Conservation (phyloP, 2,113 vertebrate genomes). For the Zapornia atra region DNA sequence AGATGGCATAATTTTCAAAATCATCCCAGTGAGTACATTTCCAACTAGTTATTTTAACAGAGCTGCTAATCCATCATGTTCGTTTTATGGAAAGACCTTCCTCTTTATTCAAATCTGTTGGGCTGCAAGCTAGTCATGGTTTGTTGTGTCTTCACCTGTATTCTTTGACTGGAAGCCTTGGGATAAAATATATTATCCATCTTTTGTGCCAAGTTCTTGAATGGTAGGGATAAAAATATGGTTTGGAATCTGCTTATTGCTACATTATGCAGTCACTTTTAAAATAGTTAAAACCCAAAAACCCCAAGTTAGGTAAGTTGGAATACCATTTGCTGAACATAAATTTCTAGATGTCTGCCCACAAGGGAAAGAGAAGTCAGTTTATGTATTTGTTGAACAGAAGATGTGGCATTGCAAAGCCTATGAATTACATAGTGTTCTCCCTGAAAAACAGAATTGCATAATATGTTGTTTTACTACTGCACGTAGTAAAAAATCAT, state of each 20-base stretch:
- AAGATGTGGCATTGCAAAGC: slow-evolving; percentile 58
- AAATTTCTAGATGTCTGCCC: slow-evolving; percentile 49
- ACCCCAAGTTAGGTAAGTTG: neutral
- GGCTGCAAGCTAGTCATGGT: neutral
- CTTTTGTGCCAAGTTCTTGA: neutral
- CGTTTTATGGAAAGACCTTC: neutral
- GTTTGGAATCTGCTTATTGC: neutral
- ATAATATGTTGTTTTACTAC: slow-evolving; percentile 80
- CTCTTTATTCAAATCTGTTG: neutral
- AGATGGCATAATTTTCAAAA: slow-evolving; percentile 22
- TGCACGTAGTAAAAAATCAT: slow-evolving; percentile 77
- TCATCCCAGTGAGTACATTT: neutral
- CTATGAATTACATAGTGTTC: slow-evolving; percentile 77
- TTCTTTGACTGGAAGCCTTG: neutral
- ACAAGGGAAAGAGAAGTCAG: slow-evolving; percentile 33
- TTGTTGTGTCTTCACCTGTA: neutral
- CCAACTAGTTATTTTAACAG: neutral
- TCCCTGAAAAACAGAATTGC: slow-evolving; percentile 74
- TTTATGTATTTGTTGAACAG: slow-evolving; percentile 54
- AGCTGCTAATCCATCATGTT: neutral
- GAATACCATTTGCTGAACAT: slow-evolving; percentile 20
- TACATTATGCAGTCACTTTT: neutral
- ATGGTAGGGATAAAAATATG: neutral
- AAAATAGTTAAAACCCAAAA: slow-evolving; percentile 1
- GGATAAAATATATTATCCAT: neutral